Base-by-base conservation (phyloP, 35 echinoderm and acorn worm species). In the Acanthaster planci region DNA sequence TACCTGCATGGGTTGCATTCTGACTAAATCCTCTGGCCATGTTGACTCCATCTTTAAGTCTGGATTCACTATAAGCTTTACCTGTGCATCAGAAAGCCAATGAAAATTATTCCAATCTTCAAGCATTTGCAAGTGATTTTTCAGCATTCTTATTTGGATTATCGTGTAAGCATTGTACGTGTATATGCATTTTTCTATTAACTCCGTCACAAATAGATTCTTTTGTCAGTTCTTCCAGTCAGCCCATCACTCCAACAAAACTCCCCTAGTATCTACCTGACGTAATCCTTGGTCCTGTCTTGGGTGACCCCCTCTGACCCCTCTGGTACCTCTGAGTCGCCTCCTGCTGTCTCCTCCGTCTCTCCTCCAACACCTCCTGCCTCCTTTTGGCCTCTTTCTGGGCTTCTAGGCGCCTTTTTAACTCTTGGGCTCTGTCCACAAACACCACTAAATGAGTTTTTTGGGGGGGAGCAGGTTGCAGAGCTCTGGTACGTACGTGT, bases 331-430 rank as follows among this genome's bases (percentile, higher is more conserved):
- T 89, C 16, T 88, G 85, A 0, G 95, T 97, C 7, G 95, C 95
- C 52, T 97, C 95, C 76, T 93, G 68, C 81, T 97, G 95, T 68
- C 82, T 79, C 76, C 85, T 86, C 35, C 92, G 81, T 32, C 95
- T 60, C 21, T 97, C 95, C 50, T 93, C 91, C 52, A 97, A 87
- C 8, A 93, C 92, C 78, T 97, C 95, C 44, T 87, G 85, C 77
- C 95, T 79, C 36, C 95, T 82, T 82, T 91, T 97, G 59, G 85
- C 95, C 78, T 97, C 95, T 51, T 87, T 97, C 79, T 97, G 91
- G 51, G 95, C 95, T 80, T 97, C 95, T 30, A 97, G 77, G 56
- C 91, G 90, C 84, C 93, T 97, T 78, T 97, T 97, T 21, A 87
- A 76, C 75, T 97, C 95, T 14, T 90, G 76, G 78, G 95, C 92